Base-by-base conservation (phyloP, 2,888 invertebrate species). In the Carabus problematicus region DNA sequence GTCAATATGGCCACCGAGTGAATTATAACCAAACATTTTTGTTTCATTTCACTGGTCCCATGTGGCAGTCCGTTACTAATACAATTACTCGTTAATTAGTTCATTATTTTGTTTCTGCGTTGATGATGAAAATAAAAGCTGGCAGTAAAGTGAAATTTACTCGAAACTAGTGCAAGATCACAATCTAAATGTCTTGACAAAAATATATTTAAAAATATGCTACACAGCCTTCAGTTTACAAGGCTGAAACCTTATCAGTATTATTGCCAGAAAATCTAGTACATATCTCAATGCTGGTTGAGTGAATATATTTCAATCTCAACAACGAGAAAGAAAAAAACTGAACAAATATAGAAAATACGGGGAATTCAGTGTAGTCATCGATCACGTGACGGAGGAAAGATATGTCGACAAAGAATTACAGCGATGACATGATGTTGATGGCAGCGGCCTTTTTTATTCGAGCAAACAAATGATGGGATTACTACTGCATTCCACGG, bases 341-440 rank as follows among this genome's bases (percentile, higher is more conserved):
- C 29, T 29, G 29, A 29, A 29, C 29, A 29, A 29, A 29, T 2
- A 29, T 29, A 29, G 3, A 29, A 29, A 29, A 29, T 29, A 29
- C 29, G 2, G 29, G 29, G 29, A 29, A 29, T 29, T 6, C 6
- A 29, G 29, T n/a, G n/a, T 29, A 29, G 45, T 45, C 19, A 52
- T 52, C 52, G 52, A 52, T 52, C 52, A 52, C 52, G 19, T 9
- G 52, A 11, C 6, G 9, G 19, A 52, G 7, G 19, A 12, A 18
- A 52, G 52, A 52, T 52, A 52, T 52, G 52, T 52, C 19, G 52
- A 14, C 52, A 52, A 9, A 52, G 19, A 52, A 52, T 52, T 52
- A 52, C 52, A 52, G 52, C 52, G 52, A 16, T 52, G 52, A 52
- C 52, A 52, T 52, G 52, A 52, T 52, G 52, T 52, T 52, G 52